phyloP scores from a whole-genome alignment of 2,797 vertebrate genomes.

The Galagoides demidoff region DNA sequence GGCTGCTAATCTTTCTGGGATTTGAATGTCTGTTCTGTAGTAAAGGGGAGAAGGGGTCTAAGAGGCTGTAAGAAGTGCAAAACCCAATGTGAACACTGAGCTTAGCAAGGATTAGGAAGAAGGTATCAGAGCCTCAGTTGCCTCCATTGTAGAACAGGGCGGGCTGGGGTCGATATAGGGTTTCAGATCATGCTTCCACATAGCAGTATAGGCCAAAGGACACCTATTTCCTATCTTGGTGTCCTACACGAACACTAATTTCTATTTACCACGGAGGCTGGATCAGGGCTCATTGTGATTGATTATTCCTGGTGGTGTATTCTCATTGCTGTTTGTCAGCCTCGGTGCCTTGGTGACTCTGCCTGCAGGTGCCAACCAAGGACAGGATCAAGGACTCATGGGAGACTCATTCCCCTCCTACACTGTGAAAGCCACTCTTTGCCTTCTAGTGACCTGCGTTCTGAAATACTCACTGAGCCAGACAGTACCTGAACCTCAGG shows the following conservation, averaged over 20 bases:
- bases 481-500: not conserved
- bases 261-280: not conserved
- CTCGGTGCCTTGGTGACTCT: not conserved
- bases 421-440: fast-evolving
- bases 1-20: not conserved
- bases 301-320: not conserved
- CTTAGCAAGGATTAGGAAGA: not conserved
- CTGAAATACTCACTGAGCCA: not conserved
- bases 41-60: not conserved
- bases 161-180: not conserved
- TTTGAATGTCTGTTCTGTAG: not conserved
- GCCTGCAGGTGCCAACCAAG: not conserved
- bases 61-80: not conserved
- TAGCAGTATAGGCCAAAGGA: not conserved
- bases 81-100: fast-evolving
- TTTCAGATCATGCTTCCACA: not conserved
- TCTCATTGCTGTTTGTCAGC: not conserved
- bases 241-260: not conserved
- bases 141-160: not conserved
- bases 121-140: too few species aligned
- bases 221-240: not conserved
- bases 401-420: not conserved
- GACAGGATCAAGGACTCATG: not conserved
- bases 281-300: not conserved
- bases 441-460: not conserved